A percentile compares a stretch with the other conserved stretches of the same genome.
Conservation (phyloP, 2,113 vertebrate genomes). For the Promerops cafer region DNA sequence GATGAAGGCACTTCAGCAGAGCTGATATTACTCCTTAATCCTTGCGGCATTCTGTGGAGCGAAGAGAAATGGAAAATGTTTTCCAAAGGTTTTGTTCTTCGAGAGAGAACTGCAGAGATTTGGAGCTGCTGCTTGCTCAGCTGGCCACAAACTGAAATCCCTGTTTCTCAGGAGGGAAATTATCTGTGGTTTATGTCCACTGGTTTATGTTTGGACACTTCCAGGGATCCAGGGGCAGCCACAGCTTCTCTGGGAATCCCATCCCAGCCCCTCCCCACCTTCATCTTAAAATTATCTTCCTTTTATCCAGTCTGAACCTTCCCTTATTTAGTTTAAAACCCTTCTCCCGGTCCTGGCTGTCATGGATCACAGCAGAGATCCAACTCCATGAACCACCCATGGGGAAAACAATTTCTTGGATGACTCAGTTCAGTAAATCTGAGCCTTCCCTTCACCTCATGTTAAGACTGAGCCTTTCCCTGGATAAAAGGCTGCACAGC, state of each 20-base stretch:
- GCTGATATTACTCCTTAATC: not conserved
- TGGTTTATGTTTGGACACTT: not conserved
- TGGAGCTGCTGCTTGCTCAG: not conserved
- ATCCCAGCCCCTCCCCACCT: not conserved
- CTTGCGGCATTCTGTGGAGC: not conserved
- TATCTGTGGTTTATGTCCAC: not conserved
- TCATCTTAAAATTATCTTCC: not conserved
- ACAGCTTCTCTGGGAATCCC: not conserved
- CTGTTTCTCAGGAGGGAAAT: not conserved
- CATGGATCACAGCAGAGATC: fast-evolving
- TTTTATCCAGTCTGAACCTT: not conserved
- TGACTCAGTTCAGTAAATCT: not conserved
- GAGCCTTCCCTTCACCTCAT: not conserved
- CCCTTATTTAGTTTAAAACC: not conserved
- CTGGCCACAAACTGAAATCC: not conserved
- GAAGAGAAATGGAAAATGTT: not conserved
- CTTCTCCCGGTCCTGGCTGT: not conserved
- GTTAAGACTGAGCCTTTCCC: not conserved
- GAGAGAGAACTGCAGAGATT: not conserved
- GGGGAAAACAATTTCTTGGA: not conserved
- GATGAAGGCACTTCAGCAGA: not conserved
- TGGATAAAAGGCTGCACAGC: not conserved
- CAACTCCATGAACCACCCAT: fast-evolving
- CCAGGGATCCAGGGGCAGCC: not conserved
- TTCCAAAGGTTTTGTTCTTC: not conserved